These are phyloP conservation scores for Potorous gilbertii DNA, from an alignment of 2,797 vertebrate genomes.

Conservation along the genomic window DNA sequence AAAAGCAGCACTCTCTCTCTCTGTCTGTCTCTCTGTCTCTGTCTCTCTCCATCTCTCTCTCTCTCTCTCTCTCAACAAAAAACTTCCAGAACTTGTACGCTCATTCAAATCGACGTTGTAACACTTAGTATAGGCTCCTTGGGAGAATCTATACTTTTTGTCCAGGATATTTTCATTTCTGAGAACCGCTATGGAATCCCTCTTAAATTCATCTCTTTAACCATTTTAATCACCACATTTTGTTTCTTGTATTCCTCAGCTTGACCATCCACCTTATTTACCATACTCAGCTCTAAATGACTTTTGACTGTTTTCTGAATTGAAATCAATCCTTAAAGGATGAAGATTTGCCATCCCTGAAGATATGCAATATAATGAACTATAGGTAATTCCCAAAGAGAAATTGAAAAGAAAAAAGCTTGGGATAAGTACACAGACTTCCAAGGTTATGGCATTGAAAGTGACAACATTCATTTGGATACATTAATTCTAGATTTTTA, in stretches of 20 bases:
- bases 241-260: slow-evolving; percentile 54
- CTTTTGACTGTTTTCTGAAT: slow-evolving; percentile 56
- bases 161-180: slow-evolving; percentile 4
- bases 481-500: background rate
- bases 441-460: background rate
- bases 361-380: background rate
- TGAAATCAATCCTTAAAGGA: slow-evolving; percentile 26
- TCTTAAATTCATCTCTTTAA: slow-evolving; percentile 48
- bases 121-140: slow-evolving; percentile 57
- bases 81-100: slow-evolving; percentile 9
- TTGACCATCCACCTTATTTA: slow-evolving; percentile 49
- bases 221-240: slow-evolving; percentile 57
- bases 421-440: background rate
- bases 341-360: background rate
- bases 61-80: too few species aligned
- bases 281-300: slow-evolving; percentile 37
- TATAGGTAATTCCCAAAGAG: fast-evolving
- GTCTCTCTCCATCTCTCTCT: too few species aligned
- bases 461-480: background rate
- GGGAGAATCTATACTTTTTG: slow-evolving; percentile 6
- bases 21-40: background rate
- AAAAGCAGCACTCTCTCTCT: slow-evolving; percentile 10
- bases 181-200: slow-evolving; percentile 25
- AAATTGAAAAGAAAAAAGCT: background rate
- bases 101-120: background rate